Base-by-base conservation (phyloP, 2,888 invertebrate species). In the Phaonia tiefii region DNA sequence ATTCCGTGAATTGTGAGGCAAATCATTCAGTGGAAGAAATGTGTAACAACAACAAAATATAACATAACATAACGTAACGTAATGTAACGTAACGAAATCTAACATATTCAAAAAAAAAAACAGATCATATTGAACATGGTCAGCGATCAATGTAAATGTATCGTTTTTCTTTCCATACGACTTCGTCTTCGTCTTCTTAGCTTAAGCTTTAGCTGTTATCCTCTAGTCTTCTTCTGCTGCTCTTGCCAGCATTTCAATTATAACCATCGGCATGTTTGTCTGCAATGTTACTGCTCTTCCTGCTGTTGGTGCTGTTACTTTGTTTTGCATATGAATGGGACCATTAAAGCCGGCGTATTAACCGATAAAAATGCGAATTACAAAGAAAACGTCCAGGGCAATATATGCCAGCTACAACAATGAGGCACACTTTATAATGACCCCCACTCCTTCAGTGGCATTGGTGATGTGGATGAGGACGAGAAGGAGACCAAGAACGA, bases 321-420 rank as follows among this genome's bases (percentile, higher is more conserved):
- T n/a, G 63, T 63, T 39, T 22, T 13, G 20, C 39, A 63, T 25
- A 63, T 13, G 20, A 15, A 63, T 25, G 22, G 13, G 39, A 20
- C 22, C 63, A 63, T 63, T 60, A 63, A 20, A 20, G 42, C 22
- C 42, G 63, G 37, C 7, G 37, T 39, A 13, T 60, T 31, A 60
- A 37, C 60, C 60, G 39, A 63, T 42, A 63, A 63, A 63, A 63
- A 63, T 42, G 63, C 63, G 63, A 63, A 63, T 63, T 63, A 63
- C 63, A 17, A 2, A 15, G 17, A 37, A n/a, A 39, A 60, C 39
- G 60, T 13, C 60, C 17, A 39, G 60, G 20, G 15, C 39, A 56
- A 22, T n/a, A n/a, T 56, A 63, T 5, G 39, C 11, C 22, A 13
- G 42, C 39, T 17, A 15, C 37, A 31, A 37, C 25, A 42, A 13